These are phyloP conservation scores for Clavelina lepadiformis DNA, from an alignment of 23 tunicate species.

Conservation along the genomic window DNA sequence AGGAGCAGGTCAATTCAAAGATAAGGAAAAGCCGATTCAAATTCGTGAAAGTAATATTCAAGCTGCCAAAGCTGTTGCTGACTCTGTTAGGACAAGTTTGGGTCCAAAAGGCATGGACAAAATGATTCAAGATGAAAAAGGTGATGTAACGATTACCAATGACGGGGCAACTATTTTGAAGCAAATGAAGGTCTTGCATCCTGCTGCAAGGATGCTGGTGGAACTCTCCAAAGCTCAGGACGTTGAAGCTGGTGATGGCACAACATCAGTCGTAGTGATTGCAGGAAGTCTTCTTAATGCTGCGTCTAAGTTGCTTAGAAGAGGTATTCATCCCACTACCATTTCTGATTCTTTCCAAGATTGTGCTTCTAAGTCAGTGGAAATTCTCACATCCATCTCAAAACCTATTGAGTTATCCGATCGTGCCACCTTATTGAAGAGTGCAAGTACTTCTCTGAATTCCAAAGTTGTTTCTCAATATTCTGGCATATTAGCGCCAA, in stretches of 20 bases:
- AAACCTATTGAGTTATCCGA: slow-evolving; percentile 74
- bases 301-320: slow-evolving; percentile 74
- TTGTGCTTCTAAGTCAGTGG: slow-evolving; percentile 84
- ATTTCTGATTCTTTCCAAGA: slow-evolving; percentile 93
- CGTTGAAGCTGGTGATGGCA: slow-evolving; percentile 99
- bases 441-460: slow-evolving; percentile 92
- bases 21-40: slow-evolving; percentile 96
- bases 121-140: slow-evolving; percentile 99
- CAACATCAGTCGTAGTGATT: slow-evolving; percentile 94
- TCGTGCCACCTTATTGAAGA: slow-evolving; percentile 67
- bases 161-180: slow-evolving; percentile 98
- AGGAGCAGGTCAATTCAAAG: slow-evolving; percentile 62
- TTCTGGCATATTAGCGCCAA: slow-evolving; percentile 80
- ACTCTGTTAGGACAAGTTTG: slow-evolving; percentile 89
- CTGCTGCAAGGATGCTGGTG: slow-evolving; percentile 98
- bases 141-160: slow-evolving; percentile 98
- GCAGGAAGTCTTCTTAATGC: slow-evolving; percentile 92
- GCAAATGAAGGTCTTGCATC: slow-evolving; percentile 98
- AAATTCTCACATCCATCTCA: slow-evolving; percentile 67
- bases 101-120: slow-evolving; percentile 99
- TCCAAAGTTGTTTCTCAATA: slow-evolving; percentile 96
- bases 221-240: slow-evolving; percentile 98
- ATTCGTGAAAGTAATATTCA: slow-evolving; percentile 92
- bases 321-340: slow-evolving; percentile 92
- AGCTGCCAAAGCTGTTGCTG: slow-evolving; percentile 99